Evolutionary conservation across 2,888 invertebrate genomes (phyloP).

Genomic region (Dusona sp.): DNA sequence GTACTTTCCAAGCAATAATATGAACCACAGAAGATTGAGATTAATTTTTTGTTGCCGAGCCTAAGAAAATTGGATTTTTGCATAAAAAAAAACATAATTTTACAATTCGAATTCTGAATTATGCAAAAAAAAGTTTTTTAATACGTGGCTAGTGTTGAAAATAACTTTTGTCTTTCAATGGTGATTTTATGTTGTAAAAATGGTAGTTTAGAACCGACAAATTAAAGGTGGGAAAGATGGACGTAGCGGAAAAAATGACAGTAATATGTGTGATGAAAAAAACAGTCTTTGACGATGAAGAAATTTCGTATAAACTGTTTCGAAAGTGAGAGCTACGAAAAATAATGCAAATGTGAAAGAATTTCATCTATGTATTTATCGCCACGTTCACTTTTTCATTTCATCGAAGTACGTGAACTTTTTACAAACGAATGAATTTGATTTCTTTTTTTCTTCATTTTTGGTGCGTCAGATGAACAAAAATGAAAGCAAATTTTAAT

Average conservation of each 20-base stretch:
- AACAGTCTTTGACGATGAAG: constrained; percentile 6
- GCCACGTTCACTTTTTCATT: constrained; percentile 1
- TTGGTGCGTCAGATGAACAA: neutral
- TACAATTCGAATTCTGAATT: neutral
- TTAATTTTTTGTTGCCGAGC: too few species aligned
- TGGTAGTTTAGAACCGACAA: constrained; percentile 7
- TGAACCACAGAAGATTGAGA: too few species aligned
- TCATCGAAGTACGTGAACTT: neutral
- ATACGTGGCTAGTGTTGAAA: neutral
- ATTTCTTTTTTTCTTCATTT: neutral
- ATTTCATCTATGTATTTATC: constrained; percentile 16
- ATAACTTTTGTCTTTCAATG: neutral
- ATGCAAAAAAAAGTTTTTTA: too few species aligned
- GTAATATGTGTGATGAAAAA: constrained; percentile 17
- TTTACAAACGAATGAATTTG: neutral
- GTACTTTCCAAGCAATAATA: too few species aligned
- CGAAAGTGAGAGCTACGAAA: constrained; percentile 32
- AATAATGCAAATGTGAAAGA: constrained; percentile 13
- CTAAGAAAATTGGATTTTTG: neutral
- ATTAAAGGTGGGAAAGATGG: constrained; percentile 14
- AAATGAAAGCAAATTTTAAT: neutral
- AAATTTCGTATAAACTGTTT: constrained; percentile 4
- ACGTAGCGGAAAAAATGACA: constrained; percentile 51
- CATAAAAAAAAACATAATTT: too few species aligned
- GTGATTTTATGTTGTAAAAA: neutral